phyloP scores from a whole-genome alignment of 2,113 vertebrate species.

The Rostratula benghalensis region DNA sequence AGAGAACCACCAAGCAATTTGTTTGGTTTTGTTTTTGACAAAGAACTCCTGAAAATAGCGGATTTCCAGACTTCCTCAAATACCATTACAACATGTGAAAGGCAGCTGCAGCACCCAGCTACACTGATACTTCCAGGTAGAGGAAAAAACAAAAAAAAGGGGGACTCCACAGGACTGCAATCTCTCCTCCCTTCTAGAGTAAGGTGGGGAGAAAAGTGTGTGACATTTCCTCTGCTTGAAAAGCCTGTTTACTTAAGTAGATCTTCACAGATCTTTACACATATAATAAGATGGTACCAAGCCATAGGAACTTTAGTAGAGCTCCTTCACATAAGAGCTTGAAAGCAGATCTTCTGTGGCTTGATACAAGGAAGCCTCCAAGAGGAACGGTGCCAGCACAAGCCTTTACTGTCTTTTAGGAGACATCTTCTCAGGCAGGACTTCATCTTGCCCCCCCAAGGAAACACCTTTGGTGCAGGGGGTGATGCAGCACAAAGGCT shows the following conservation, averaged over 20 bases:
- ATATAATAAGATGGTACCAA: neutral
- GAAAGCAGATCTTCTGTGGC: neutral
- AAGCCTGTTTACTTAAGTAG: neutral
- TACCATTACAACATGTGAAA: neutral
- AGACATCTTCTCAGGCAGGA: neutral
- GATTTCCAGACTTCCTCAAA: slow-evolving; percentile 25
- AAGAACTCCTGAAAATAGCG: slow-evolving; percentile 19
- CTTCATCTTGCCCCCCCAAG: neutral
- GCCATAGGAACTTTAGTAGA: neutral
- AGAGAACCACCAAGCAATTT: neutral
- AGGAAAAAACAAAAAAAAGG: neutral
- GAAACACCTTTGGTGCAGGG: neutral
- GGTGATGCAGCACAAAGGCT: neutral
- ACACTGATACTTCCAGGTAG: neutral
- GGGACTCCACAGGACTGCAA: neutral
- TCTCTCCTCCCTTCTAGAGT: neutral
- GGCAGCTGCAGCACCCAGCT: neutral
- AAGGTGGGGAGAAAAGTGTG: neutral
- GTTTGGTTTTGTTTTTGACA: neutral
- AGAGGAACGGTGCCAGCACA: rapidly evolving
- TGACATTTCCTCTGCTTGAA: neutral
- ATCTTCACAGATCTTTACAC: neutral
- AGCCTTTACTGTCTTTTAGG: neutral
- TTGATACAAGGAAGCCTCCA: neutral
- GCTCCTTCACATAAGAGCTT: neutral